phyloP scores from a whole-genome alignment of 2,888 invertebrate genomes.

The Aspidiotus destructor region DNA sequence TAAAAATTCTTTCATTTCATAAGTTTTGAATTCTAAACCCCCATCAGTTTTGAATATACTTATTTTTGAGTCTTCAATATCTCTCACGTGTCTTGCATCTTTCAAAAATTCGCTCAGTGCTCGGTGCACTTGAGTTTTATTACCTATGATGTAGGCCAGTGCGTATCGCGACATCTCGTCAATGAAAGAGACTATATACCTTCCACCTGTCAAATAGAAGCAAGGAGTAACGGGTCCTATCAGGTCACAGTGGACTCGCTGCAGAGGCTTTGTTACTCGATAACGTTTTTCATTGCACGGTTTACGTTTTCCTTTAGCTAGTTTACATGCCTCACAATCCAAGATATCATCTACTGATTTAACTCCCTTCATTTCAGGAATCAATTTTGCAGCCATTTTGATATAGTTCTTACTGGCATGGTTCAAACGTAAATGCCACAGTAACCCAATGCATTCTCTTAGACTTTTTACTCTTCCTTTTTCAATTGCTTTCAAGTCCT shows the following conservation, averaged over 20 bases:
- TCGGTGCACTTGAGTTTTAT: neutral
- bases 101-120: neutral
- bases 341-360: neutral
- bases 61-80: neutral
- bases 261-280: neutral
- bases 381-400: neutral
- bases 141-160: neutral
- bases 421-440: neutral
- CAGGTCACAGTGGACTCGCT: neutral
- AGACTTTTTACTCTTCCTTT: neutral
- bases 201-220: neutral
- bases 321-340: neutral
- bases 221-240: neutral
- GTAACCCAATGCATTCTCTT: neutral
- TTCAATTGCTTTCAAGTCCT: neutral
- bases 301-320: neutral
- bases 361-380: neutral
- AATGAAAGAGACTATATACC: neutral
- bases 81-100: neutral
- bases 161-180: neutral
- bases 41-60: neutral
- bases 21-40: neutral
- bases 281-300: neutral
- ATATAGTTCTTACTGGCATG: neutral
- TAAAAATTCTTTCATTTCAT: neutral